A percentile compares a stretch with the other conserved stretches of the same genome.
Evolutionary conservation across 2,888 invertebrate species (phyloP).

Genomic region (Sycophila texana): DNA sequence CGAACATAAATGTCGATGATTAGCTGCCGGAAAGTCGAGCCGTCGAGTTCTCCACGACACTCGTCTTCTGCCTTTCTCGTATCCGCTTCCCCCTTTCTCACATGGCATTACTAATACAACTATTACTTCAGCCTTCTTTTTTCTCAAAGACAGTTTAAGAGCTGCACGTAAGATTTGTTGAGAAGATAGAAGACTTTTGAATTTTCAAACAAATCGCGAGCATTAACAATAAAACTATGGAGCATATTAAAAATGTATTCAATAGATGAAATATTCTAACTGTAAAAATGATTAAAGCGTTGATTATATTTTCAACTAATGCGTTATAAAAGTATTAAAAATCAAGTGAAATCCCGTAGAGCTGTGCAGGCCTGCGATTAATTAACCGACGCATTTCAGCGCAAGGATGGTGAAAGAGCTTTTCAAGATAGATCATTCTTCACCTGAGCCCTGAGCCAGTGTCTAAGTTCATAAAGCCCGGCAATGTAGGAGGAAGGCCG

Average conservation of each 20-base stretch:
- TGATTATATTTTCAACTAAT: too few relatives aligned
- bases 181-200: constrained; percentile 1
- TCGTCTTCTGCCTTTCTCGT: constrained; percentile 7
- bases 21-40: constrained; percentile 44
- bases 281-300: too few relatives aligned
- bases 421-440: constrained; percentile 52
- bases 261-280: too few relatives aligned
- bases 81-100: constrained; percentile 2
- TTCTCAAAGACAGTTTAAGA: too few relatives aligned
- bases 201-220: background rate
- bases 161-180: too few relatives aligned
- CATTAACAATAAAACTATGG: too few relatives aligned
- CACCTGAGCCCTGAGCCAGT: constrained; percentile 37
- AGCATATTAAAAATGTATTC: too few relatives aligned
- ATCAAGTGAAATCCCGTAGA: too few relatives aligned
- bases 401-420: constrained; percentile 28
- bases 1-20: constrained; percentile 53
- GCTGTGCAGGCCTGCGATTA: constrained; percentile 6
- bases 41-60: constrained; percentile 31
- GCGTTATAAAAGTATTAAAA: too few relatives aligned
- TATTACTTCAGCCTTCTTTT: background rate
- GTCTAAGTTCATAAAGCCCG: constrained; percentile 28
- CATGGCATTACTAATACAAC: background rate
- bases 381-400: constrained; percentile 25
- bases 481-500: too few relatives aligned